Conservation (phyloP, 2,888 invertebrate species). For the Phaonia tiefii region DNA sequence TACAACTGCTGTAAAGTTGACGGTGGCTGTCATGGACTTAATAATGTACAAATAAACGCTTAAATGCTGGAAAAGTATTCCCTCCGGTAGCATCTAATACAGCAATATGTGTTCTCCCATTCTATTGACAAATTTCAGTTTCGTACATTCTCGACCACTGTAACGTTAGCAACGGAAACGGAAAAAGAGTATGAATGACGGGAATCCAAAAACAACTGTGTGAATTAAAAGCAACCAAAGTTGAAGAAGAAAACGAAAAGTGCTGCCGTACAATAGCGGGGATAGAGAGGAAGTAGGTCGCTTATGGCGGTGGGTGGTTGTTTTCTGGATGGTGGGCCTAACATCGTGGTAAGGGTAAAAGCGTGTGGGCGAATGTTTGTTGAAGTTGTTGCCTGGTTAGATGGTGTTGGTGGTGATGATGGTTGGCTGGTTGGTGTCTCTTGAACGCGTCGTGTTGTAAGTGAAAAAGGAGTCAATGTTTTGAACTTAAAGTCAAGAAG, state of each 20-base stretch:
- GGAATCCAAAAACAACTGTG: conserved; percentile 29
- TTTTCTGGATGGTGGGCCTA: too few relatives aligned
- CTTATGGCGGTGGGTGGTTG: background rate
- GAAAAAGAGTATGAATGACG: conserved; percentile 31
- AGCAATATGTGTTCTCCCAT: too few relatives aligned
- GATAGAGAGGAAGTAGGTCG: background rate
- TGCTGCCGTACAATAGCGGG: background rate
- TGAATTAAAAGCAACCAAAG: conserved; percentile 18
- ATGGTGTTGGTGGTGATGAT: too few relatives aligned
- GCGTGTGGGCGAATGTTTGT: conserved; percentile 14
- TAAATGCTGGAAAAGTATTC: too few relatives aligned
- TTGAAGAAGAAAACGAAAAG: background rate
- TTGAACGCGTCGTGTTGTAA: background rate
- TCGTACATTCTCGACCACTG: background rate
- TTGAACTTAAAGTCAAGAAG: conserved; percentile 32
- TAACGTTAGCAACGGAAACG: conserved; percentile 47
- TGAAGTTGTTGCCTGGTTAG: background rate
- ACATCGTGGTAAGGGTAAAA: background rate
- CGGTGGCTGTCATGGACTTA: too few relatives aligned
- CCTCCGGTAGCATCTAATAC: too few relatives aligned
- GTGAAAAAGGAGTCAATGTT: conserved; percentile 40
- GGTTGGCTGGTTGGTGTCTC: conserved; percentile 1
- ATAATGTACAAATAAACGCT: too few relatives aligned
- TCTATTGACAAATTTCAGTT: too few relatives aligned
- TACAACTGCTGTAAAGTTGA: too few relatives aligned